A percentile compares a stretch with the other conserved stretches of the same genome.
Evolutionary conservation across 2,888 invertebrate species (phyloP).

Genomic region (Acleris holmiana): DNA sequence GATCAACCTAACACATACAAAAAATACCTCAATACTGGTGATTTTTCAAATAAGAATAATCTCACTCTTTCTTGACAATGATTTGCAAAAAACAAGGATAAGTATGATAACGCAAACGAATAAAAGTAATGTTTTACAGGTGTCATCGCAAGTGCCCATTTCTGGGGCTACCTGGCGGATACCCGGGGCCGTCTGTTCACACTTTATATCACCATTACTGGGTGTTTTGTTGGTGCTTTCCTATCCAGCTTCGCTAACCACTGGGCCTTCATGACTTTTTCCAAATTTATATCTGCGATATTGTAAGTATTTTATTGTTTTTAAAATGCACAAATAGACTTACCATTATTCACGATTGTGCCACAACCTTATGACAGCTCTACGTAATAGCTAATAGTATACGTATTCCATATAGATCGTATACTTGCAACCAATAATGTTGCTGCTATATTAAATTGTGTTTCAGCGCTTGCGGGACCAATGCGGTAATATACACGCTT

Average conservation of each 20-base stretch:
- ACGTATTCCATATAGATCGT: too few relatives aligned
- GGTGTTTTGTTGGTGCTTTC: slow-evolving; percentile 21
- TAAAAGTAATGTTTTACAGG: slow-evolving; percentile 24
- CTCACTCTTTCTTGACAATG: too few relatives aligned
- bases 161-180: slow-evolving; percentile 39
- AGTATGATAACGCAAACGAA: too few relatives aligned
- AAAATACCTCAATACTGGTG: too few relatives aligned
- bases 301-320: slow-evolving; percentile 31
- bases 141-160: slow-evolving; percentile 36
- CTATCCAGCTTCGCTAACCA: slow-evolving; percentile 32
- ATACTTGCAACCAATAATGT: background rate
- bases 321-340: background rate
- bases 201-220: slow-evolving; percentile 28
- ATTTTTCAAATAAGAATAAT: too few relatives aligned
- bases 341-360: background rate
- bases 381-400: too few relatives aligned
- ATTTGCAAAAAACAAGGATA: too few relatives aligned
- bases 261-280: slow-evolving; percentile 31
- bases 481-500: slow-evolving; percentile 36
- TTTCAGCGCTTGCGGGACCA: slow-evolving; percentile 37
- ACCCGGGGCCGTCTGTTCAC: slow-evolving; percentile 35
- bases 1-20: too few relatives aligned
- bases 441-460: background rate
- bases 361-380: too few relatives aligned
- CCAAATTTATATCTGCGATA: slow-evolving; percentile 35